Percentiles rank a stretch among this genome's conserved stretches.
Conservation (phyloP, 2,113 vertebrate species). For the Mobula birostris region DNA sequence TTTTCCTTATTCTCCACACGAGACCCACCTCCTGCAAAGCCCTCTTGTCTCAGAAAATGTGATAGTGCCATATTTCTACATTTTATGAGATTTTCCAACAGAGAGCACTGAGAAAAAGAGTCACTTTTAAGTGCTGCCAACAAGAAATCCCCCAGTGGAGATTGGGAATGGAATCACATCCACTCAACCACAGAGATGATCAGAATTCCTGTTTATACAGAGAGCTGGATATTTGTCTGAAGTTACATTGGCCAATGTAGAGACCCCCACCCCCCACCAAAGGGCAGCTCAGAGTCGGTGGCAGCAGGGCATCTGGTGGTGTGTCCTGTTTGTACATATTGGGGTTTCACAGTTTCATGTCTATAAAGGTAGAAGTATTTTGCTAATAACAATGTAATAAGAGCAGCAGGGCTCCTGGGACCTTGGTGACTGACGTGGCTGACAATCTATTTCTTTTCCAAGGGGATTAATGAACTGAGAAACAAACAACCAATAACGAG, state of each 20-base stretch:
- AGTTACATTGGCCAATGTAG: neutral
- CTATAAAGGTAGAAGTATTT: neutral
- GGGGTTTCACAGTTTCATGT: neutral
- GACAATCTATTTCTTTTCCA: neutral
- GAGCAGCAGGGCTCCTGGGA: neutral
- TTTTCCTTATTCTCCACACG: neutral
- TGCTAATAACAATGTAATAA: neutral
- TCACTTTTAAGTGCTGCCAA: neutral
- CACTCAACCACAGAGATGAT: neutral
- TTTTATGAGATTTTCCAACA: slow-evolving; percentile 5
- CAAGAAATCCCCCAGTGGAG: neutral
- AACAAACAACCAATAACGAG: no score
- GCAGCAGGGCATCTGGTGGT: neutral
- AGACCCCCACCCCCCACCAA: neutral
- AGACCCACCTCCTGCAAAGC: no score
- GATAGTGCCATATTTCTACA: neutral
- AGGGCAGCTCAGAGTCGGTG: neutral
- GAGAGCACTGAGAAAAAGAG: neutral
- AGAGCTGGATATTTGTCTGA: neutral
- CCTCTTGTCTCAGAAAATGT: neutral
- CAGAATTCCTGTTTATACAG: neutral
- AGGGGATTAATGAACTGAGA: no score
- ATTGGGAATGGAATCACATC: neutral
- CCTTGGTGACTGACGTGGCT: neutral
- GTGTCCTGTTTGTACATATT: neutral